Base-by-base conservation (phyloP, 2,797 vertebrate species). In the Crenichthys baileyi region DNA sequence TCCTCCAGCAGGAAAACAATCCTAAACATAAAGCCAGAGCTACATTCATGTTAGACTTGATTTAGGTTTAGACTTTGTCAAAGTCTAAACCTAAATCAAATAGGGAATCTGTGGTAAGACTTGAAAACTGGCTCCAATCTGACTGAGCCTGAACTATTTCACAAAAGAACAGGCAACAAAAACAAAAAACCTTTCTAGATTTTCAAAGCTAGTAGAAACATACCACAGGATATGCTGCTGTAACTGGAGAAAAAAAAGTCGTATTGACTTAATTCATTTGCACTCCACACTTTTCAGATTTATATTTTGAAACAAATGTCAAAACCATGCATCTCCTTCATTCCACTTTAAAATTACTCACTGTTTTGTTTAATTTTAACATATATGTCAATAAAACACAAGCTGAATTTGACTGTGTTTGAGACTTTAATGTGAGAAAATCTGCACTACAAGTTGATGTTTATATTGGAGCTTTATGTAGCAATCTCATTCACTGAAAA, bases 391-490 rank as follows among this genome's bases (percentile, higher is more conserved):
- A 36, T 36, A 15, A 68, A n/a, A 46, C 24, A 70, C 22, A n/a
- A 44, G 12, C 7, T 44, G 0, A 68, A 68, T 44, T 41, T 24
- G 22, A 41, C 36, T 24, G 24, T 24, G 24, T 70, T 46, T 70
- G 63, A 67, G 63, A 65, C 6, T 68, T 20, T 44, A 53, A 53
- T 15, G 15, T 20, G 51, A 53, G 15, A 53, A 53, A 53, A 53
- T 18, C 16, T 53, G 16, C 16, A 53, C 16, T 20, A 61, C 41
- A 31, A 63, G 50, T 39, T 73, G 39, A 44, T 20, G 44, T 70
- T 83, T 58, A 72, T 77, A 20, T n/a, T 55, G 60, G 76, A 77
- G 61, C 6, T 82, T 85, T 77, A 74, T 70, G 13, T 51, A 82
- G 76, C 74, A 8, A 18, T 2, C 31, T 48, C 68, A 46, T 80